These are phyloP conservation scores for Formica exsecta DNA, from an alignment of 1,140 invertebrate genomes.

Conservation along the genomic window DNA sequence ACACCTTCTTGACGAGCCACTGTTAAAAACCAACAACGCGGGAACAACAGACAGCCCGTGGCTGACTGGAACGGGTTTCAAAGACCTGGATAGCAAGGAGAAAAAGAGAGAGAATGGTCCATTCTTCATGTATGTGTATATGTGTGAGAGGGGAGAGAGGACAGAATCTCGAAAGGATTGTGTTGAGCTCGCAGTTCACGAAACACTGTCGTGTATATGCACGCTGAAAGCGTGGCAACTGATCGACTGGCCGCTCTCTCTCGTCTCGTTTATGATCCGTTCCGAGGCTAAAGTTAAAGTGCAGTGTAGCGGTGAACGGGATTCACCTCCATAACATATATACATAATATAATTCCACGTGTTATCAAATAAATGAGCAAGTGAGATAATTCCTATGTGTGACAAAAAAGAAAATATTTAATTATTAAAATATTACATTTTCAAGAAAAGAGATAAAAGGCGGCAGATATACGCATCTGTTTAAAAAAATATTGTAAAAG, in stretches of 20 bases:
- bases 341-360: too few species aligned
- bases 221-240: constrained; percentile 25
- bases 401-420: too few species aligned
- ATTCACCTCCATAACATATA: constrained; percentile 56
- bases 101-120: constrained; percentile 43
- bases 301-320: constrained; percentile 75
- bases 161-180: constrained; percentile 13
- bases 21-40: constrained; percentile 44
- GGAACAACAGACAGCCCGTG: constrained; percentile 39
- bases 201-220: constrained; percentile 33
- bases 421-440: too few species aligned
- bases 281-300: constrained; percentile 79
- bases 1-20: background rate
- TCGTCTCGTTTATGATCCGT: constrained; percentile 69
- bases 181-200: constrained; percentile 24
- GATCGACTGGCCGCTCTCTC: constrained; percentile 27
- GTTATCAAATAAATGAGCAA: too few species aligned
- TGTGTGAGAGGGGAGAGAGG: background rate
- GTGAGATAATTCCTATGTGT: too few species aligned
- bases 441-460: too few species aligned
- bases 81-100: constrained; percentile 38
- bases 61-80: constrained; percentile 61
- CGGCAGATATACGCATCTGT: too few species aligned
- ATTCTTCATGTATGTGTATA: constrained; percentile 28
- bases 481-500: too few species aligned